Evolutionary conservation across 2,797 vertebrate species (phyloP).

Genomic region (Leuciscus waleckii): DNA sequence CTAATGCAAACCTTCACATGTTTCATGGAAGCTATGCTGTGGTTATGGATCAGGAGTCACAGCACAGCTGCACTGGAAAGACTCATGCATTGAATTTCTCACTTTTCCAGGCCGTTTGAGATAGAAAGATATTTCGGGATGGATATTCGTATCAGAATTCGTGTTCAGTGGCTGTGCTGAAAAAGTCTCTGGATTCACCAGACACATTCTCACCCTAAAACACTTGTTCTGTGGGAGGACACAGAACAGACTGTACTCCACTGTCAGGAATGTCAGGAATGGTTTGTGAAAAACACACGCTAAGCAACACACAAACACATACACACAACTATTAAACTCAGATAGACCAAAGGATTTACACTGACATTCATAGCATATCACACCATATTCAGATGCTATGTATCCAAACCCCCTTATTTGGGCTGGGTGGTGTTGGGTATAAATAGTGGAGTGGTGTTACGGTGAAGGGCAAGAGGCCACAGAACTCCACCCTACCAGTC

Average conservation of each 20-base stretch:
- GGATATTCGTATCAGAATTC: not conserved
- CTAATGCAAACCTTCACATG: constrained; percentile 20
- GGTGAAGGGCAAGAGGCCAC: constrained; percentile 55
- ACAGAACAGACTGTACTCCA: constrained; percentile 31
- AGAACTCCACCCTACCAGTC: constrained; percentile 60
- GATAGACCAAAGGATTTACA: constrained; percentile 8
- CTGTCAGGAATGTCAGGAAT: constrained; percentile 48
- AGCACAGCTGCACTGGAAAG: constrained; percentile 24
- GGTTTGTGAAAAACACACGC: constrained; percentile 31
- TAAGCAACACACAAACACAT: constrained; percentile 33
- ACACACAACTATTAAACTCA: constrained; percentile 17
- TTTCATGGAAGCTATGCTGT: constrained; percentile 11
- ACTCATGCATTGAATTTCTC: constrained; percentile 2
- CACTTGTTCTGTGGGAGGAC: constrained; percentile 32
- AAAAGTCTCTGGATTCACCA: constrained; percentile 28
- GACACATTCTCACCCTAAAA: constrained; percentile 33
- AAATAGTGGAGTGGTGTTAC: constrained; percentile 64
- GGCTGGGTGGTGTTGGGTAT: constrained; percentile 60
- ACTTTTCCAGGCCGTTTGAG: not conserved
- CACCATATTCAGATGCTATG: constrained; percentile 13
- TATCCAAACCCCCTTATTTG: constrained; percentile 69
- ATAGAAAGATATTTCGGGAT: not conserved
- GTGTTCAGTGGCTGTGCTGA: not conserved
- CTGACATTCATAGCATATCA: constrained; percentile 9
- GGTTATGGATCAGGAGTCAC: constrained; percentile 3